phyloP scores from a whole-genome alignment of 2,797 vertebrate genomes.

The Salarias fasciatus region DNA sequence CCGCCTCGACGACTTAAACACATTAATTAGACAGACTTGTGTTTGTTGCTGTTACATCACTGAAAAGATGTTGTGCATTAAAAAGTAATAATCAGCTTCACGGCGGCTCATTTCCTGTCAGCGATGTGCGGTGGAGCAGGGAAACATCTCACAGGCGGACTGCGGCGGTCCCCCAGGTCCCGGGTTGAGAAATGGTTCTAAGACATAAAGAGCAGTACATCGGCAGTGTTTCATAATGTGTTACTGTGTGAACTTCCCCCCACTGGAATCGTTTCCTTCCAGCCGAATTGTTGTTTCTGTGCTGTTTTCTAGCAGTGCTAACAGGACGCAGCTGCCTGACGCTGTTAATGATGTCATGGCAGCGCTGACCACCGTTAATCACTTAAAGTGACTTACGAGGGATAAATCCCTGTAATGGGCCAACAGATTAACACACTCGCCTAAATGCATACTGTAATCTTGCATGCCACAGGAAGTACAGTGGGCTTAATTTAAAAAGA shows the following conservation, averaged over 20 bases:
- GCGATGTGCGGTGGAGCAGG: no score
- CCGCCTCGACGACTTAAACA: no score
- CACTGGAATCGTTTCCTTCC: background rate
- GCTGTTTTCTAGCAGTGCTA: conserved; percentile 1
- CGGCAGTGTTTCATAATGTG: no score
- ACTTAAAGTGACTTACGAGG: conserved; percentile 45
- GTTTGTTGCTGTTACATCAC: no score
- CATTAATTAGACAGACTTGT: background rate
- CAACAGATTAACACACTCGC: conserved; percentile 50
- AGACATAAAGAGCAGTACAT: no score
- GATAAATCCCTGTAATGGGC: conserved; percentile 44
- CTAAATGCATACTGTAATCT: conserved; percentile 45
- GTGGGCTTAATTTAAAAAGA: conserved; percentile 25
- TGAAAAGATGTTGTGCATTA: no score
- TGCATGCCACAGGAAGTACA: conserved; percentile 9
- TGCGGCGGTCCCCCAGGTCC: no score
- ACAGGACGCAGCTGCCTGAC: conserved; percentile 6
- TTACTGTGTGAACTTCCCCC: background rate
- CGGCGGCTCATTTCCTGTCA: no score
- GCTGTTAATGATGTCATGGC: conserved; percentile 33
- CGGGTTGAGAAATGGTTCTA: no score
- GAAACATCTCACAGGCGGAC: no score
- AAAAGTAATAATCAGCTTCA: no score
- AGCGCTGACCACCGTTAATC: conserved; percentile 45
- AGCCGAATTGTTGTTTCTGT: background rate